These are phyloP conservation scores for Hemithea aestivaria DNA, from an alignment of 2,888 invertebrate genomes.

Conservation along the genomic window DNA sequence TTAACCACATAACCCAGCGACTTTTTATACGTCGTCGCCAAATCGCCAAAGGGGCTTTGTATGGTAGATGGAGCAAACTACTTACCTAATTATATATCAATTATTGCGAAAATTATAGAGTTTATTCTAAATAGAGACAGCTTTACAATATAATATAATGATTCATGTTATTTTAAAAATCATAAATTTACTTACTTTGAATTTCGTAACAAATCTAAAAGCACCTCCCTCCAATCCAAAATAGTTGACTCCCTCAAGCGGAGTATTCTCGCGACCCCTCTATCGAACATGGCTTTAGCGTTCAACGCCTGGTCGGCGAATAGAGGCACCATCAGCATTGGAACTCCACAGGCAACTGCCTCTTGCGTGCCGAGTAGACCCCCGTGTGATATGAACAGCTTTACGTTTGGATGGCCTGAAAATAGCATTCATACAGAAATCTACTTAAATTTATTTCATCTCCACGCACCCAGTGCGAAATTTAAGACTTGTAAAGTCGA, in stretches of 20 bases:
- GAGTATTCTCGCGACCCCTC: slow-evolving; percentile 68
- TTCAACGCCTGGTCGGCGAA: slow-evolving; percentile 78
- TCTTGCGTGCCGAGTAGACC: slow-evolving; percentile 81
- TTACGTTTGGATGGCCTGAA: slow-evolving; percentile 75
- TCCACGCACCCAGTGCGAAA: no score
- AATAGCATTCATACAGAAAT: background rate
- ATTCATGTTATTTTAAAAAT: background rate
- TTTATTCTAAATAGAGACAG: background rate
- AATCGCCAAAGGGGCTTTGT: no score
- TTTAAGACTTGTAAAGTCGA: no score
- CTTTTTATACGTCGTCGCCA: no score
- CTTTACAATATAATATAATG: no score
- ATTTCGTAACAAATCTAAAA: slow-evolving; percentile 62
- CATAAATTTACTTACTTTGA: slow-evolving; percentile 58
- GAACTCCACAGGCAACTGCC: slow-evolving; percentile 76
- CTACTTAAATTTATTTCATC: background rate
- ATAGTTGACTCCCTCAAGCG: slow-evolving; percentile 50
- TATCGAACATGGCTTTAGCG: slow-evolving; percentile 67
- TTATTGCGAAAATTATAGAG: no score
- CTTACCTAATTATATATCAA: no score
- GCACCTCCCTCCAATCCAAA: slow-evolving; percentile 50
- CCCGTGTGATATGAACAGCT: slow-evolving; percentile 81
- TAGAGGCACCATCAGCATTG: slow-evolving; percentile 74
- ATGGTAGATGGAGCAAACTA: no score
- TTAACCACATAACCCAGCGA: no score